phyloP scores from a whole-genome alignment of 1,140 invertebrate genomes.

The Drosophila ficusphila region DNA sequence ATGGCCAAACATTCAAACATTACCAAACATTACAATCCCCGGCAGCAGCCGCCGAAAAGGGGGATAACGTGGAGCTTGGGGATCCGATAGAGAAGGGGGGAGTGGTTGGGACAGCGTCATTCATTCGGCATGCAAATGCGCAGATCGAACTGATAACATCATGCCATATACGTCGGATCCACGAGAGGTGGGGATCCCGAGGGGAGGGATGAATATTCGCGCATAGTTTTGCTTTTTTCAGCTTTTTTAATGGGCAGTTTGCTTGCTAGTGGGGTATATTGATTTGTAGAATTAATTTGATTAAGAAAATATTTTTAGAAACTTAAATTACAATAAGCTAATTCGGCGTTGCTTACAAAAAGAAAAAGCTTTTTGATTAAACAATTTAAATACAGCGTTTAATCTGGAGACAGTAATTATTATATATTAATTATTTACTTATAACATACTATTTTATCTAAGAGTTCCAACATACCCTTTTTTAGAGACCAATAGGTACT shows the following conservation, averaged over 20 bases:
- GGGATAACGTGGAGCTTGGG: slow-evolving; percentile 1
- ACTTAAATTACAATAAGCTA: too few species aligned
- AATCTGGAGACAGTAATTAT: too few species aligned
- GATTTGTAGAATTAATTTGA: too few species aligned
- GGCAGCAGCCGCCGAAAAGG: slow-evolving; percentile 8
- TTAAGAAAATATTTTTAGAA: too few species aligned
- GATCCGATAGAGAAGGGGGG: too few species aligned
- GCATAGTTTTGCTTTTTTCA: slow-evolving; percentile 61
- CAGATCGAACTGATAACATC: slow-evolving; percentile 80
- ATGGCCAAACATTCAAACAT: slow-evolving; percentile 63
- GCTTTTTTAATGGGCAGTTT: slow-evolving; percentile 8
- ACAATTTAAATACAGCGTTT: too few species aligned
- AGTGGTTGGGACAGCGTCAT: slow-evolving; percentile 45
- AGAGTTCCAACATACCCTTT: too few species aligned
- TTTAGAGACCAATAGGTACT: too few species aligned
- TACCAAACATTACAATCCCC: slow-evolving; percentile 56
- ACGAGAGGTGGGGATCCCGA: background rate
- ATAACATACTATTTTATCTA: too few species aligned
- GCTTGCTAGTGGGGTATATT: background rate
- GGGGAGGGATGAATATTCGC: slow-evolving; percentile 39
- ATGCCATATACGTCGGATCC: slow-evolving; percentile 55
- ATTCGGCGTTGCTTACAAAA: too few species aligned
- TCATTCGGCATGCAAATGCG: slow-evolving; percentile 80
- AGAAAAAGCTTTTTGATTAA: background rate
- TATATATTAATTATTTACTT: too few species aligned